Conservation (phyloP, 2,888 invertebrate species). For the Allacma fusca region DNA sequence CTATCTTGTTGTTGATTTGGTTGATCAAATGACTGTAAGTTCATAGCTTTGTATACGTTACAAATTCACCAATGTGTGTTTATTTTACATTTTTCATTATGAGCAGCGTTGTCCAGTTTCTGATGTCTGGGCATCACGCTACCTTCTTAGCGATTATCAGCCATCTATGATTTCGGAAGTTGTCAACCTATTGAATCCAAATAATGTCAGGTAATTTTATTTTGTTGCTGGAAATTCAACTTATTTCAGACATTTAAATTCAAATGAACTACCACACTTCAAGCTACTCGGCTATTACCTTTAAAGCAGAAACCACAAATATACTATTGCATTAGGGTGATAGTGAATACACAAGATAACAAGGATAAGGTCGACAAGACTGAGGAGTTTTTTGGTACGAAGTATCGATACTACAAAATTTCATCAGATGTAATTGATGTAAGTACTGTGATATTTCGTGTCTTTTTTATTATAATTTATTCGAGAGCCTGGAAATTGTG, state of each 20-base stretch:
- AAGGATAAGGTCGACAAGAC: constrained; percentile 72
- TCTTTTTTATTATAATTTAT: too few relatives aligned
- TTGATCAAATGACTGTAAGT: constrained; percentile 72
- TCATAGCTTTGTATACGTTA: too few relatives aligned
- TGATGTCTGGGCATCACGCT: constrained; percentile 81
- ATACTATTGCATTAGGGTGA: constrained; percentile 70
- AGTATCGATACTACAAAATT: constrained; percentile 78
- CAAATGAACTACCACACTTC: too few relatives aligned
- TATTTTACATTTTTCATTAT: too few relatives aligned
- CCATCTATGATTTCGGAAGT: constrained; percentile 82
- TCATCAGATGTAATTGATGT: constrained; percentile 72
- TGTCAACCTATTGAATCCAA: constrained; percentile 76
- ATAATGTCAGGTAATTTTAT: constrained; percentile 73
- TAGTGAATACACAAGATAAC: constrained; percentile 80
- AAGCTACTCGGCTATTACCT: too few relatives aligned
- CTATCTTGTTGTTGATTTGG: constrained; percentile 72
- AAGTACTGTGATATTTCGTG: too few relatives aligned
- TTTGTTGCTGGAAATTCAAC: too few relatives aligned
- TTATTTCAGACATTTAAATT: too few relatives aligned
- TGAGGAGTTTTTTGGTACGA: constrained; percentile 92
- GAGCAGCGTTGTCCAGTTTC: constrained; percentile 77
- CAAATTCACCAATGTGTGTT: too few relatives aligned
- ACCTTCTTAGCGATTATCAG: constrained; percentile 80
- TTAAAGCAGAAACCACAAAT: too few relatives aligned
- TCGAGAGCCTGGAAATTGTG: too few relatives aligned